phyloP scores from a whole-genome alignment of 2,888 invertebrate species.

The Erebia ligea region DNA sequence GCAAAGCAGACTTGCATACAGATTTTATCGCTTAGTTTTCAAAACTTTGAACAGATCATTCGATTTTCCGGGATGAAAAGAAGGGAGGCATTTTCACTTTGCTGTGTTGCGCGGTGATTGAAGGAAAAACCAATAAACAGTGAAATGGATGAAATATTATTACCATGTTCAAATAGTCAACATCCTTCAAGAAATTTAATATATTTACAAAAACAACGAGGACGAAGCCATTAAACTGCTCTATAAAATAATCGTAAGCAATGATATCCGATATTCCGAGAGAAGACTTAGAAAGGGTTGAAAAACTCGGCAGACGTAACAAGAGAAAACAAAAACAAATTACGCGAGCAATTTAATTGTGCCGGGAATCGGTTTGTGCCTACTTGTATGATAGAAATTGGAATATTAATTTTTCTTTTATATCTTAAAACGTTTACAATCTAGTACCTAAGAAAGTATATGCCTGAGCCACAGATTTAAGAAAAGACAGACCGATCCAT shows the following conservation, averaged over 20 bases:
- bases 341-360: slow-evolving; percentile 3
- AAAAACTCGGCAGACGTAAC: not conserved
- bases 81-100: too few relatives aligned
- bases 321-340: slow-evolving; percentile 1
- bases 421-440: not conserved
- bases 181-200: not conserved
- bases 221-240: slow-evolving; percentile 4
- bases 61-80: too few relatives aligned
- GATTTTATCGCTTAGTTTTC: too few relatives aligned
- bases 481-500: too few relatives aligned
- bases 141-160: not conserved
- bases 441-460: too few relatives aligned
- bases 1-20: too few relatives aligned
- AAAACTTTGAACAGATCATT: too few relatives aligned
- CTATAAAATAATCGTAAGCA: slow-evolving; percentile 1
- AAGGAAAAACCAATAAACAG: too few relatives aligned
- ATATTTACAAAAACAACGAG: slow-evolving; percentile 1
- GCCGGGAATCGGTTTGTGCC: not conserved
- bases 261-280: slow-evolving; percentile 2
- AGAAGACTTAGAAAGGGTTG: slow-evolving; percentile 17
- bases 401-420: not conserved
- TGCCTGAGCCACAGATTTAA: too few relatives aligned
- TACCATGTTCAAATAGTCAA: not conserved
- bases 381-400: not conserved
- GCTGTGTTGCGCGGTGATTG: too few relatives aligned